Base-by-base conservation (phyloP, 2,113 vertebrate genomes). In the Clarias magur region DNA sequence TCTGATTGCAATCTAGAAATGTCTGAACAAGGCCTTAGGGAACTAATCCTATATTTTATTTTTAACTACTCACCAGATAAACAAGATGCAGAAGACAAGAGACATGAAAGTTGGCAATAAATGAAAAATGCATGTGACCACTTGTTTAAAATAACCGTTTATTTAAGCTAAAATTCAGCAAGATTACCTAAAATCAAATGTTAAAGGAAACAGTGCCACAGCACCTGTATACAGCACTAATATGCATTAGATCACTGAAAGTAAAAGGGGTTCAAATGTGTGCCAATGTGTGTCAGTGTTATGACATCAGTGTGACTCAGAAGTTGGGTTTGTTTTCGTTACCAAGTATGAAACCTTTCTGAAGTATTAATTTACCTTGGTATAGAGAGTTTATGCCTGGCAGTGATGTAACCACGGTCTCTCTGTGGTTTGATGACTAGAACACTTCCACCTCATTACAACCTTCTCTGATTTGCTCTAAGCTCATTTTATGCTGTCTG, bases 231-330 rank as follows among this genome's bases (percentile, higher is more conserved):
- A 13, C n/a, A 68, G 3, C 13, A 5, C 17, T 72, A 38, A 8
- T 17, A 17, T 7, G 27, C 16, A 5, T 7, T 4, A 34, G 15
- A 70, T 16, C 67, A 70, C 67, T 70, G 34, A 34, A 17, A 15
- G 5, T 53, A n/a, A 76, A 53, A 54, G 11, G 63, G 30, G 3
- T 5, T 67, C 9, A 15, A 16, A 17, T 0, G 10, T 23, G 21
- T 38, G 21, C 21, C n/a, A 54, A 57, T n/a, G n/a, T n/a, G n/a
- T n/a, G n/a, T 53, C 42, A 2, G 2, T 30, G 16, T 78, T 48
- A 25, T 12, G 17, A 17, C 30, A 57, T 34, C 79, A 85, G 63
- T 70, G 85, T 81, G 56, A 38, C 57, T 38, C 79, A n/a, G 62
- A 21, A 2, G 53, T 9, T 17, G 48, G 17, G 16, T 56, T 56